These are phyloP conservation scores for Lasioglossum leucozonium DNA, from an alignment of 2,888 invertebrate species.

Conservation along the genomic window DNA sequence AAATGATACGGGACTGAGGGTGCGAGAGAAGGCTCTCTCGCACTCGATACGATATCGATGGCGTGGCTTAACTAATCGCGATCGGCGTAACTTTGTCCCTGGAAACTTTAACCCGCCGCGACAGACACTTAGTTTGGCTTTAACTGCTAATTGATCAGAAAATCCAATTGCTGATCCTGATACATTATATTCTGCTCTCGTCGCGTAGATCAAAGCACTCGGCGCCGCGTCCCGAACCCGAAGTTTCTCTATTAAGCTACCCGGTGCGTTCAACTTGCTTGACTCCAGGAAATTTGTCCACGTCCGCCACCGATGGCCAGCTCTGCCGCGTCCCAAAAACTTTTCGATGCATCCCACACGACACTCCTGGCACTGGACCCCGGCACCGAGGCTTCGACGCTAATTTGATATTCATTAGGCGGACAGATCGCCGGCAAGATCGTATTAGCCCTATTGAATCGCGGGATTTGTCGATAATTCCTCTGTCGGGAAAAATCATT, in stretches of 20 bases:
- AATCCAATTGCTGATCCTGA: conserved; percentile 80
- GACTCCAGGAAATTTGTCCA: conserved; percentile 58
- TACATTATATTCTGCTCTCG: conserved; percentile 68
- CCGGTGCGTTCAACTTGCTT: conserved; percentile 36
- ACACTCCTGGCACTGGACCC: not conserved
- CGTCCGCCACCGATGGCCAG: conserved; percentile 51
- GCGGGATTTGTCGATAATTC: conserved; percentile 11
- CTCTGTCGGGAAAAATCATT: not conserved
- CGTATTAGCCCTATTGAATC: conserved; percentile 30
- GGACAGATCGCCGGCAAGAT: conserved; percentile 7
- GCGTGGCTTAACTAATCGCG: conserved; percentile 76
- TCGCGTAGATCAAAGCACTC: conserved; percentile 64
- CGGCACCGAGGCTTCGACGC: conserved; percentile 15
- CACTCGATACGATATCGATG: conserved; percentile 72
- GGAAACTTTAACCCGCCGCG: conserved; percentile 78
- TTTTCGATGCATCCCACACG: conserved; percentile 22
- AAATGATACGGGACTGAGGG: conserved; percentile 1
- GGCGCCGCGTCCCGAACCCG: conserved; percentile 19
- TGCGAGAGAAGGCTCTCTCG: not conserved
- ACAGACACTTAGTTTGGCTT: conserved; percentile 82
- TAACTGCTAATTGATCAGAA: conserved; percentile 82
- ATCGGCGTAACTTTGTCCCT: conserved; percentile 71
- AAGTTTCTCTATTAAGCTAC: conserved; percentile 64
- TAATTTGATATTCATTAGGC: conserved; percentile 58
- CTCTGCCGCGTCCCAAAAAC: conserved; percentile 35